Percentiles rank a stretch among this genome's conserved stretches.
Conservation (phyloP, 1,140 invertebrate genomes). For the Mya arenaria region DNA sequence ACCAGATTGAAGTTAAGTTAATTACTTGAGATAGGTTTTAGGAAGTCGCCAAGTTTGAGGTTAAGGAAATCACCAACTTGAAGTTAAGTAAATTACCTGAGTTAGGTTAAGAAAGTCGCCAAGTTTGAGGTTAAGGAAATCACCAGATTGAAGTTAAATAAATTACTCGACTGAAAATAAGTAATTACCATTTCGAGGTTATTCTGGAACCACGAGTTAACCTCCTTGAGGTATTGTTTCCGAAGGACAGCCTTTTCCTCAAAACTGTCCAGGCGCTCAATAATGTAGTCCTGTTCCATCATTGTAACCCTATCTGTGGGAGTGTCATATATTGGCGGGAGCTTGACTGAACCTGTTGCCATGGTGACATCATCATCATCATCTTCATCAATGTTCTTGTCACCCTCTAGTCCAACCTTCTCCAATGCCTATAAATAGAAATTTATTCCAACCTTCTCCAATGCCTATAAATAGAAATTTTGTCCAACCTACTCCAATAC, state of each 20-base stretch:
- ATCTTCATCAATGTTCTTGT: neutral
- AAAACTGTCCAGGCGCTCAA: constrained; percentile 13
- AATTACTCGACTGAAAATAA: neutral
- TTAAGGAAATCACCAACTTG: no score
- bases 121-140: no score
- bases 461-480: neutral
- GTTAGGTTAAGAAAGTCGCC: no score
- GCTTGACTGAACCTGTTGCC: no score
- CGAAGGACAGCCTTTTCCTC: constrained; percentile 31
- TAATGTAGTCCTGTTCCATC: neutral
- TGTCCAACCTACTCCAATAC: neutral
- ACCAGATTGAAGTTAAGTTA: no score
- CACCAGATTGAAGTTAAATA: no score
- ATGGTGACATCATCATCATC: no score
- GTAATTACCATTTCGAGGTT: constrained; percentile 34
- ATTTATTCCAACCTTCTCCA: constrained; percentile 8
- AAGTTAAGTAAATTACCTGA: no score
- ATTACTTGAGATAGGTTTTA: no score
- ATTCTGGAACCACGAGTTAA: constrained; percentile 27
- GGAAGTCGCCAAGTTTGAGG: no score
- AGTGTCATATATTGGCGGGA: neutral
- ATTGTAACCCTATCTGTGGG: neutral
- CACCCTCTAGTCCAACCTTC: constrained; percentile 1
- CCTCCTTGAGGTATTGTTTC: constrained; percentile 37
- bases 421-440: constrained; percentile 2